Percentiles rank a stretch among this genome's conserved stretches.
Evolutionary conservation across 1,140 invertebrate species (phyloP).

Genomic region (Archivesica marissinica): DNA sequence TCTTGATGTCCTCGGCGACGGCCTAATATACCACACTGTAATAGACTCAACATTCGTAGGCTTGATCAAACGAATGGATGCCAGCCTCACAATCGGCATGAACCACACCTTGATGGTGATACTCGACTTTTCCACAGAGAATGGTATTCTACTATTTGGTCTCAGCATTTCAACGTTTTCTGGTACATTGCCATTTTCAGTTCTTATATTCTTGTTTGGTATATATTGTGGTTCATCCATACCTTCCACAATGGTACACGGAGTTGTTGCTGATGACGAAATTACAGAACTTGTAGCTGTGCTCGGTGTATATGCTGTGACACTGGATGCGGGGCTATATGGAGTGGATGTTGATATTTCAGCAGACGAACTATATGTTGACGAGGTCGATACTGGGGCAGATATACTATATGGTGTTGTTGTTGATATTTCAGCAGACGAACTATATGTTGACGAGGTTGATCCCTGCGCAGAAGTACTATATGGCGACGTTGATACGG

Average conservation of each 20-base stretch:
- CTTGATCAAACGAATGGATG: not conserved
- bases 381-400: too few species aligned
- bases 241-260: slow-evolving; percentile 35
- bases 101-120: slow-evolving; percentile 26
- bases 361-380: too few species aligned
- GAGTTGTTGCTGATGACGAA: not conserved
- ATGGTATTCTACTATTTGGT: not conserved
- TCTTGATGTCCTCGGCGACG: slow-evolving; percentile 1
- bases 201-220: slow-evolving; percentile 22
- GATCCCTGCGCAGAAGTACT: too few species aligned
- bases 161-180: slow-evolving; percentile 41
- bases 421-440: too few species aligned
- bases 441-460: too few species aligned
- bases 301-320: too few species aligned
- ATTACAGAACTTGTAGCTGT: not conserved
- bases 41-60: slow-evolving; percentile 3
- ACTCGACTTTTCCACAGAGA: not conserved
- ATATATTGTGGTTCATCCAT: slow-evolving; percentile 36
- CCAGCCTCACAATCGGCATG: slow-evolving; percentile 23
- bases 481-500: too few species aligned
- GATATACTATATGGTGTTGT: too few species aligned
- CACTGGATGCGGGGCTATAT: too few species aligned
- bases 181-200: not conserved
- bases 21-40: slow-evolving; percentile 10
- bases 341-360: too few species aligned